Evolutionary conservation across 1,140 invertebrate species (phyloP).

Genomic region (Pogonognathellus flavescens): DNA sequence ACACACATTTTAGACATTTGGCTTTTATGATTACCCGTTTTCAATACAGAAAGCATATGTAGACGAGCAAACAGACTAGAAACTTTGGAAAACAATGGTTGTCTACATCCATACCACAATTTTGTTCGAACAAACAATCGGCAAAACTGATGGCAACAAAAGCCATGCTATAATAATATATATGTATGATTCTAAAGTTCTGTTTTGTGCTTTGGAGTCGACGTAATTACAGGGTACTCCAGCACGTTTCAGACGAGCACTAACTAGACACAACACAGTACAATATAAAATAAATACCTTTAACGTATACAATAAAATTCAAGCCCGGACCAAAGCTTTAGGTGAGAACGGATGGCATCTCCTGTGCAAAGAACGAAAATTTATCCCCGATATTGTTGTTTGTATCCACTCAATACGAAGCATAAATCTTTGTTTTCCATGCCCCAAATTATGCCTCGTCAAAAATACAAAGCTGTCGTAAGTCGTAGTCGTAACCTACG

Average conservation of each 20-base stretch:
- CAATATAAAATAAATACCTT: background rate
- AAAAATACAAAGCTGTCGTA: background rate
- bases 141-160: conserved; percentile 38
- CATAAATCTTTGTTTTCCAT: conserved; percentile 9
- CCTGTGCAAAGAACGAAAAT: background rate
- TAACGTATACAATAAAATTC: background rate
- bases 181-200: background rate
- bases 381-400: conserved; percentile 10
- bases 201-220: conserved; percentile 25
- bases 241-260: conserved; percentile 39
- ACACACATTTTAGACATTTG: too few species aligned
- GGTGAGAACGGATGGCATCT: background rate
- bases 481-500: background rate
- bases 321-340: background rate
- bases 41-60: too few species aligned
- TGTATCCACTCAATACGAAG: background rate
- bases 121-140: background rate
- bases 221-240: conserved; percentile 31
- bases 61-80: too few species aligned
- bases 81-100: too few species aligned
- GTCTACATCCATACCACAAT: too few species aligned
- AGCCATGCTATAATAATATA: background rate
- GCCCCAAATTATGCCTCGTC: too few species aligned
- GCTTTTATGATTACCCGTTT: too few species aligned
- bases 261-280: background rate